Conservation (phyloP, 2,797 vertebrate genomes). For the Pangasius mekongensis region DNA sequence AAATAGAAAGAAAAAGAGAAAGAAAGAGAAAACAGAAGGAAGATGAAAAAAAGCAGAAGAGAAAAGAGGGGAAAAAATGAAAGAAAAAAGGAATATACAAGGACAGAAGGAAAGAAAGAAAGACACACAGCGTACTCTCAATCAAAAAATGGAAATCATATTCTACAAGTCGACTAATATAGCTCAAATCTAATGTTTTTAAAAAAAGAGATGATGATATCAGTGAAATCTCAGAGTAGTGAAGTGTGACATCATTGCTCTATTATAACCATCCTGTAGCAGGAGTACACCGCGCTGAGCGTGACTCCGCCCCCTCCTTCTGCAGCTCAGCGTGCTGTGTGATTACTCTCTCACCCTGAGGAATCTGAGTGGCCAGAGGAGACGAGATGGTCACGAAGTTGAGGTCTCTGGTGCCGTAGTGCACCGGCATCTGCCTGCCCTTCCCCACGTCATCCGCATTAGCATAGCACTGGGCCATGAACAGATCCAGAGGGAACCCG, state of each 20-base stretch:
- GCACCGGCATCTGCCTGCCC: constrained; percentile 94
- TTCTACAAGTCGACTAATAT: neutral
- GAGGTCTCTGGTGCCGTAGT: constrained; percentile 86
- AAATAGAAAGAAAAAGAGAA: neutral
- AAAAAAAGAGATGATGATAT: neutral
- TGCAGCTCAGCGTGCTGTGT: neutral
- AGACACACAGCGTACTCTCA: neutral
- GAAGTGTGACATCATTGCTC: neutral
- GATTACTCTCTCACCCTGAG: constrained; percentile 82
- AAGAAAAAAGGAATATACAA: neutral
- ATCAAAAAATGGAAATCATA: neutral
- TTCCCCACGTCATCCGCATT: constrained; percentile 85
- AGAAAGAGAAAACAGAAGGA: no score
- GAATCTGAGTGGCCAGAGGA: constrained; percentile 92
- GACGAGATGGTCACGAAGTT: constrained; percentile 96
- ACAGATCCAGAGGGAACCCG: constrained; percentile 86
- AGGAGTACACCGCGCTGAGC: neutral
- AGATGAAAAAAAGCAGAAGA: no score
- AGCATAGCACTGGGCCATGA: constrained; percentile 95
- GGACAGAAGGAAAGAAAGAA: neutral
- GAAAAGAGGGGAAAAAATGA: no score
- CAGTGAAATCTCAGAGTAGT: neutral
- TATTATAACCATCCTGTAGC: neutral
- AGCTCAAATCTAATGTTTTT: neutral
- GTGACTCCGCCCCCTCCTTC: neutral